These are phyloP conservation scores for Florisuga fusca DNA, from an alignment of 2,797 vertebrate genomes.

Conservation along the genomic window DNA sequence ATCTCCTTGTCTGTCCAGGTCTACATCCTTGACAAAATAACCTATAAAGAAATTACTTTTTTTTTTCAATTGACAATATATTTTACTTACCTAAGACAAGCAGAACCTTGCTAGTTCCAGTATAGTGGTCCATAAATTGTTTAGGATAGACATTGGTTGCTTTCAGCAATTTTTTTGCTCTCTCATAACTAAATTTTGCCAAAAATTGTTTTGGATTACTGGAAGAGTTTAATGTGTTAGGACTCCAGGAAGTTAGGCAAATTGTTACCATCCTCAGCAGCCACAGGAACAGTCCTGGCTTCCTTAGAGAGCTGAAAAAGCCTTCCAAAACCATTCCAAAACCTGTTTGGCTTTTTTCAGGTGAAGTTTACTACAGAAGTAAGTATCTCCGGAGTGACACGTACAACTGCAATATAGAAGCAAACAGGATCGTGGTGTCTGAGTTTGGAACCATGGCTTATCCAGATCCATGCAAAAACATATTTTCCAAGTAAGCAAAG, in stretches of 20 bases:
- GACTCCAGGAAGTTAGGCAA: neutral
- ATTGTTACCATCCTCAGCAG: neutral
- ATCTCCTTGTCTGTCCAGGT: neutral
- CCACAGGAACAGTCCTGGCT: neutral
- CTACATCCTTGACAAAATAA: neutral
- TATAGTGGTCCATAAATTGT: neutral
- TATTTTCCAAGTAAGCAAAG: conserved; percentile 91
- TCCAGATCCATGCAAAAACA: conserved; percentile 94
- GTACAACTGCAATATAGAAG: conserved; percentile 85
- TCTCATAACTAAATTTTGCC: neutral
- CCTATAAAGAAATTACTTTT: neutral
- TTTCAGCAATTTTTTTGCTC: neutral
- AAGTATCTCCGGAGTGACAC: conserved; percentile 91
- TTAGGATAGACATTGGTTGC: neutral
- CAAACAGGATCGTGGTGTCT: conserved; percentile 90
- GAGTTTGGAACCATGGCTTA: conserved; percentile 97
- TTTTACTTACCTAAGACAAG: neutral
- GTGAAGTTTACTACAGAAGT: conserved; percentile 91
- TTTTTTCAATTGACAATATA: neutral
- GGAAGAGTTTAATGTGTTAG: neutral
- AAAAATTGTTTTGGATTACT: neutral
- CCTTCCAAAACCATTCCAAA: neutral
- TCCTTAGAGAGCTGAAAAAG: neutral
- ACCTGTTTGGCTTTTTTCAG: conserved; percentile 72
- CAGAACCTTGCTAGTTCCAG: neutral